phyloP scores from a whole-genome alignment of 2,888 invertebrate species.

The Deilephila elpenor region DNA sequence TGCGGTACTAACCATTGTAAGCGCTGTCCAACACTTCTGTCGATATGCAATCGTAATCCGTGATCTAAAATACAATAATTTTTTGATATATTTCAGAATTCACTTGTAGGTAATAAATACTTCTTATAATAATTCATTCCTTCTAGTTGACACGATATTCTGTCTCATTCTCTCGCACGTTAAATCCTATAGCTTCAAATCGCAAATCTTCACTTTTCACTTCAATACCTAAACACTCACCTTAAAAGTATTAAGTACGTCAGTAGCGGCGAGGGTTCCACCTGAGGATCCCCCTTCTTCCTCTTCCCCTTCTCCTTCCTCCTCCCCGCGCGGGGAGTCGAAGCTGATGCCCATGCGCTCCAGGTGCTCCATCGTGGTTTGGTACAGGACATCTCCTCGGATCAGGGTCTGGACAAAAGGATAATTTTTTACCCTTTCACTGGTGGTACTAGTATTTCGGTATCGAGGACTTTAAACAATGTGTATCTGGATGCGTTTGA shows the following conservation, averaged over 20 bases:
- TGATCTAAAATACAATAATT: conserved; percentile 30
- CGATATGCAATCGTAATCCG: conserved; percentile 74
- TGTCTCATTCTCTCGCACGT: too few species aligned
- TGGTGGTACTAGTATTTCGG: too few species aligned
- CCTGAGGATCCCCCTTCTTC: conserved; percentile 43
- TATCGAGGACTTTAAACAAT: too few species aligned
- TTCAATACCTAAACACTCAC: conserved; percentile 38
- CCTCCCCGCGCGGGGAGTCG: conserved; percentile 50
- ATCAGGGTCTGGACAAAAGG: conserved; percentile 53
- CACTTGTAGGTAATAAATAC: not conserved
- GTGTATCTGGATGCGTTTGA: too few species aligned
- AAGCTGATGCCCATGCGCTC: conserved; percentile 70
- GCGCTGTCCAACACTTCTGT: conserved; percentile 71
- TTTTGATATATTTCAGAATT: not conserved
- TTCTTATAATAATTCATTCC: too few species aligned
- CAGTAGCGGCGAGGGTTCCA: conserved; percentile 69
- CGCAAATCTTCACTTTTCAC: too few species aligned
- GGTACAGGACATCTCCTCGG: conserved; percentile 72
- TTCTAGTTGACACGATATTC: too few species aligned
- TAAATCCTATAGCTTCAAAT: too few species aligned
- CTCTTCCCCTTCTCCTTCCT: conserved; percentile 49
- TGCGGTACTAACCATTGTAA: conserved; percentile 59
- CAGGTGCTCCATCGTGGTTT: conserved; percentile 71
- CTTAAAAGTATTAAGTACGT: conserved; percentile 69
- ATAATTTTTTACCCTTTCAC: too few species aligned